Evolutionary conservation across 1,140 invertebrate genomes (phyloP), one percentile per base, ranked within the genome.

Genomic region (Pachypeltis micranthus): DNA sequence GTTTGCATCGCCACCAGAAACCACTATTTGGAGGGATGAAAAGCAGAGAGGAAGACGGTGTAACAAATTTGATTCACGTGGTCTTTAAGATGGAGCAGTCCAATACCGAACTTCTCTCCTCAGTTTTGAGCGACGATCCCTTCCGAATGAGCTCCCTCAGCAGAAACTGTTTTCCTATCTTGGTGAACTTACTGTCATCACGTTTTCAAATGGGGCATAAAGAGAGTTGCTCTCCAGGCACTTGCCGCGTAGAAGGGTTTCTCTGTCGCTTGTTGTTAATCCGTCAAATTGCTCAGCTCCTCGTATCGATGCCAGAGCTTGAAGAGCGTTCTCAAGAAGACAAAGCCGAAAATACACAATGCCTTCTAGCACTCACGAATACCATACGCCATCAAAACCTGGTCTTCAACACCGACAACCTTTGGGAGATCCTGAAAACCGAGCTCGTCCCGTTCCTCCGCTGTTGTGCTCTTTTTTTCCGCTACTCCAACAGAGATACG

Each of bases 391-490:
- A 39, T 44, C 63, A 63, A n/a, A 58, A 65, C 29, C 26, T 25
- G 16, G 61, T 63, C 24, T 59, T 60, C 2, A 64, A 67, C 47
- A 68, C 68, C 10, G 55, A 27, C n/a, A 74, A 79, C 44, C 73
- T 89, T 1, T 86, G 86, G 80, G 75, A 79, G 21, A 72, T 79
- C 24, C 71, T 90, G 0, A 83, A 84, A 66, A 70, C 78, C 0
- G 81, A 84, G 47, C 85, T 85, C 63, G 72, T 85, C 59, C 87
- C 89, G 0, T 97, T 96, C 72, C 75, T 98, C 51, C 79, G 94
- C 29, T 92, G 90, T 72, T 85, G 85, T 68, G 89, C 87, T 25
- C 73, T 97, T 0, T 92, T 96, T 71, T 96, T 88, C 73, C 89
- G 94, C 72, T 91, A 89, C 70, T 74, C 96, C 25, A 93, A 91